Evolutionary conservation across 1,140 invertebrate genomes (phyloP).

Genomic region (Phthorimaea operculella): DNA sequence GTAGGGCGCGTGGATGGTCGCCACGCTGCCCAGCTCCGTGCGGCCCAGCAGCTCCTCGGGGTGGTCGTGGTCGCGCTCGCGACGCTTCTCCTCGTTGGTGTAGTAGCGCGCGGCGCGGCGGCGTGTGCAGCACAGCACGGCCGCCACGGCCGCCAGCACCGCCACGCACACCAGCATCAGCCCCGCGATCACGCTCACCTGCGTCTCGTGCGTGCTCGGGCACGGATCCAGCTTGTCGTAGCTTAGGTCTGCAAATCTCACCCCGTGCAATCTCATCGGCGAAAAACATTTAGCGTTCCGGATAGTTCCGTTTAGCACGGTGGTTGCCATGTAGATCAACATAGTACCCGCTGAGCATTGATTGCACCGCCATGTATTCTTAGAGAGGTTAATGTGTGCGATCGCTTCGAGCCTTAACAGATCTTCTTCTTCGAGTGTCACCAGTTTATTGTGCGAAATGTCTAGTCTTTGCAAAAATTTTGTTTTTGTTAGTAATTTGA

Average conservation of each 20-base stretch:
- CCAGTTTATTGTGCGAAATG: constrained; percentile 72
- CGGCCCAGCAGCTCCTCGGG: constrained; percentile 44
- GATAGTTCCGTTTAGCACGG: constrained; percentile 65
- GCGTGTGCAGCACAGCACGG: constrained; percentile 69
- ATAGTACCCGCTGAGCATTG: constrained; percentile 71
- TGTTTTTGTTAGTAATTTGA: constrained; percentile 68
- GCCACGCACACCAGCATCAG: constrained; percentile 67
- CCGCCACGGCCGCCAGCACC: constrained; percentile 63
- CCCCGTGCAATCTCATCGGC: constrained; percentile 64
- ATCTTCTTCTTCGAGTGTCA: constrained; percentile 69
- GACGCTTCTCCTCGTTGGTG: constrained; percentile 75
- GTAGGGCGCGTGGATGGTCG: constrained; percentile 55
- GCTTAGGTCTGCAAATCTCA: constrained; percentile 60
- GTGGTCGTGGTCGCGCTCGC: constrained; percentile 67
- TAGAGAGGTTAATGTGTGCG: constrained; percentile 67
- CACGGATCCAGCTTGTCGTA: constrained; percentile 67
- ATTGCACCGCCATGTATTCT: constrained; percentile 77
- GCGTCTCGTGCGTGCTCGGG: constrained; percentile 62
- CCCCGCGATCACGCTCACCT: constrained; percentile 70
- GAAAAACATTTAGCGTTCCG: constrained; percentile 64
- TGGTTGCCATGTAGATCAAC: constrained; percentile 64
- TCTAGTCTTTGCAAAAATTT: constrained; percentile 70
- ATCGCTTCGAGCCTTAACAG: constrained; percentile 67
- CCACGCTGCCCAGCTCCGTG: constrained; percentile 47
- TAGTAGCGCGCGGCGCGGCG: constrained; percentile 78